Conservation (phyloP, 2,113 vertebrate genomes). For the Scophthalmus maximus region DNA sequence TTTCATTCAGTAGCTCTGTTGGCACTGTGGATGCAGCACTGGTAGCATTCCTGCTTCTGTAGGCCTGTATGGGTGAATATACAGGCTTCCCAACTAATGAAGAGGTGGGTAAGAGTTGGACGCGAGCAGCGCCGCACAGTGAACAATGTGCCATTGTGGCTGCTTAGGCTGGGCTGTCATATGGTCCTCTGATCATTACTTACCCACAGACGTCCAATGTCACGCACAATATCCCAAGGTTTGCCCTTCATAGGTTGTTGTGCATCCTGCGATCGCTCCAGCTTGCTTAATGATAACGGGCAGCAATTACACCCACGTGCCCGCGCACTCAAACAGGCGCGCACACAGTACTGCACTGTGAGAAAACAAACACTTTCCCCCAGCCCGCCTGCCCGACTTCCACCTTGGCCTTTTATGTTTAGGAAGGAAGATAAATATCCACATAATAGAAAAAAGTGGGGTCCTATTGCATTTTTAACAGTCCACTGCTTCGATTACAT, state of each 20-base stretch:
- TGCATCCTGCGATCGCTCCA: slow-evolving; percentile 66
- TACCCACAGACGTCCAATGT: slow-evolving; percentile 71
- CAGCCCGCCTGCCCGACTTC: slow-evolving; percentile 41
- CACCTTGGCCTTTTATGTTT: slow-evolving; percentile 74
- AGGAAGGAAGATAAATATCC: slow-evolving; percentile 82
- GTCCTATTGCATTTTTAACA: slow-evolving; percentile 82
- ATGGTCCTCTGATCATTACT: slow-evolving; percentile 69
- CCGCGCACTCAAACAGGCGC: slow-evolving; percentile 29
- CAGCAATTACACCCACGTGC: slow-evolving; percentile 62
- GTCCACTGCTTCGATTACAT: slow-evolving; percentile 81
- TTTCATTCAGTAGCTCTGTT: slow-evolving; percentile 56
- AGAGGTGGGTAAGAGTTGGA: slow-evolving; percentile 55
- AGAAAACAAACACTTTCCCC: slow-evolving; percentile 60
- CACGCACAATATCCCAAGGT: slow-evolving; percentile 74
- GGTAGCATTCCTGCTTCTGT: slow-evolving; percentile 14
- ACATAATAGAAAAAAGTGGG: slow-evolving; percentile 73
- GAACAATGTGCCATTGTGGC: slow-evolving; percentile 66
- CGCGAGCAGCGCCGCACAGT: slow-evolving; percentile 43
- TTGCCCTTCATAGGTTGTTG: slow-evolving; percentile 79
- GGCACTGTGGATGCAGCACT: slow-evolving; percentile 5
- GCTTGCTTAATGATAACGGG: slow-evolving; percentile 74
- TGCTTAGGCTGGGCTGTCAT: slow-evolving; percentile 56
- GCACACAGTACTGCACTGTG: slow-evolving; percentile 36
- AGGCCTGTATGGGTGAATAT: slow-evolving; percentile 43
- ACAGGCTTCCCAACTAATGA: slow-evolving; percentile 57